phyloP scores from a whole-genome alignment of 2,888 invertebrate genomes.

The Epsilonema sp. region DNA sequence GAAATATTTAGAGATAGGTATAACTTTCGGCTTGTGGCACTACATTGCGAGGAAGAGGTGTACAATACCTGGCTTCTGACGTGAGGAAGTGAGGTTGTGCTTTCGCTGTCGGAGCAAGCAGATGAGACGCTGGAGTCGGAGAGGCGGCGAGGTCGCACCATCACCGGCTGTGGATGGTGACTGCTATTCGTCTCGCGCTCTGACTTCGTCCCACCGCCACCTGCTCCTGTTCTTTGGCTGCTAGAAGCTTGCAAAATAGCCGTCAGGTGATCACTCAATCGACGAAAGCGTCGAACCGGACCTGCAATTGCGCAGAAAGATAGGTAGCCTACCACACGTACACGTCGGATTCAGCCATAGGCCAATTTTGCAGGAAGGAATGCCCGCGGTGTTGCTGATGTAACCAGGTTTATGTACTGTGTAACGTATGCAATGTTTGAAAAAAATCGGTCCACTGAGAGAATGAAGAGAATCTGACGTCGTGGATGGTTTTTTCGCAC shows the following conservation, averaged over 20 bases:
- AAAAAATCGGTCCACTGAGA: too few species aligned
- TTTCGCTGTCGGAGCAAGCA: conserved; percentile 17
- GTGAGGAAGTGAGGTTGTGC: not conserved
- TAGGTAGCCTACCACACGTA: too few species aligned
- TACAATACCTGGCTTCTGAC: not conserved
- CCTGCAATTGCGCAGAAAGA: conserved; percentile 11
- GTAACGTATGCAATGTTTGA: too few species aligned
- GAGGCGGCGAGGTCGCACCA: conserved; percentile 24
- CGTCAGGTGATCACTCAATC: conserved; percentile 26
- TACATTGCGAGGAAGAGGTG: too few species aligned
- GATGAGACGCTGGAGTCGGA: conserved; percentile 22
- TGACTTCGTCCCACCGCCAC: not conserved
- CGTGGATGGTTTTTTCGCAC: too few species aligned
- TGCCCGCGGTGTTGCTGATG: too few species aligned
- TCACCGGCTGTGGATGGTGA: conserved; percentile 10
- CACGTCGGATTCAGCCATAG: too few species aligned
- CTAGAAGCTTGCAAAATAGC: conserved; percentile 19
- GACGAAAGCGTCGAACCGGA: conserved; percentile 23
- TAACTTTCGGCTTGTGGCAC: too few species aligned
- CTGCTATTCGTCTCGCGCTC: conserved; percentile 4
- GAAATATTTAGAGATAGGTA: too few species aligned
- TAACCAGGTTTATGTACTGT: too few species aligned
- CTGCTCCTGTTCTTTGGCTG: not conserved
- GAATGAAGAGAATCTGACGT: too few species aligned
- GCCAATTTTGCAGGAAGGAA: too few species aligned